A percentile compares a stretch with the other conserved stretches of the same genome.
phyloP scores from a whole-genome alignment of 2,113 vertebrate species.

The Saccopteryx leptura region DNA sequence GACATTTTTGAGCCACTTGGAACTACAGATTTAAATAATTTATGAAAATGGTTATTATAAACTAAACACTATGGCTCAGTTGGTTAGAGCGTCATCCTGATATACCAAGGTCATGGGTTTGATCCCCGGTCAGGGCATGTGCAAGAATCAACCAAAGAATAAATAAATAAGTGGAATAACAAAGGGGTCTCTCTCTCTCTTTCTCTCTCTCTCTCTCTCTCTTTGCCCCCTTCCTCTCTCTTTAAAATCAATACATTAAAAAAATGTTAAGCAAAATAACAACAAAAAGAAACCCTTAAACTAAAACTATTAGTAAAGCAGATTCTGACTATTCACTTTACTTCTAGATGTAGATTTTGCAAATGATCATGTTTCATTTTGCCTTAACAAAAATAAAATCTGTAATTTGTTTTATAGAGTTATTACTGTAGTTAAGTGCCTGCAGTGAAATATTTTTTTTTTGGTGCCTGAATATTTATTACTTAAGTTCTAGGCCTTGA shows the following conservation, averaged over 20 bases:
- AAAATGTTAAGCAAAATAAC: no score
- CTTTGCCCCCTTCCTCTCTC: no score
- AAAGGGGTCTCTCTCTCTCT: no score
- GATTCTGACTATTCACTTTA: background rate
- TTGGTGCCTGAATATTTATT: constrained; percentile 1
- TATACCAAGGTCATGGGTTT: no score
- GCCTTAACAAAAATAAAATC: background rate
- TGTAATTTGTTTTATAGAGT: constrained; percentile 52
- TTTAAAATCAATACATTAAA: no score
- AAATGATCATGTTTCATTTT: constrained; percentile 16
- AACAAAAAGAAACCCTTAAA: background rate
- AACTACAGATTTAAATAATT: constrained; percentile 41
- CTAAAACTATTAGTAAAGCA: background rate
- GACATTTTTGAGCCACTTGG: background rate
- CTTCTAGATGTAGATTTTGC: background rate
- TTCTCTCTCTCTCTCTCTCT: no score
- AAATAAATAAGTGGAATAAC: no score
- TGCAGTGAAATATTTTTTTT: background rate
- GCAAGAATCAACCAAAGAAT: no score
- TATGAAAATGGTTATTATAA: constrained; percentile 14
- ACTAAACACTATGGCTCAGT: background rate
- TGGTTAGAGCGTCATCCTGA: no score
- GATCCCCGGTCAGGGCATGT: no score
- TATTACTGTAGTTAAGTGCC: background rate
- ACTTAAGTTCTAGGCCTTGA: background rate